Evolutionary conservation across 2,888 invertebrate species (phyloP).

Genomic region (Oscheius sp.): DNA sequence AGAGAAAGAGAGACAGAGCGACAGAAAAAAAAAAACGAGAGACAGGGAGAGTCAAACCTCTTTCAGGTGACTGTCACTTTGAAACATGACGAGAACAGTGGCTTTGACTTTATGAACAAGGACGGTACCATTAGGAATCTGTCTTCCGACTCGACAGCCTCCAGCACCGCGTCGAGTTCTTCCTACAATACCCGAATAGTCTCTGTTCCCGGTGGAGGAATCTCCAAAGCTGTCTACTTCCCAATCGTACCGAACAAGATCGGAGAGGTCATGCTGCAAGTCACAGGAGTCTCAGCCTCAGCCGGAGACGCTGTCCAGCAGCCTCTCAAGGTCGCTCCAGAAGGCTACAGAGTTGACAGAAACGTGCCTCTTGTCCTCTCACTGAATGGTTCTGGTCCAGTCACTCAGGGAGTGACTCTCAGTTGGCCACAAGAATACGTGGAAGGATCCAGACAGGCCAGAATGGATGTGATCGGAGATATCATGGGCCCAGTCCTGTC

Average conservation of each 20-base stretch:
- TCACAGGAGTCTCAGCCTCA: constrained; percentile 72
- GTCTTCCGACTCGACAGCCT: background rate
- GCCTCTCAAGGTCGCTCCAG: constrained; percentile 80
- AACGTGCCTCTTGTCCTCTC: constrained; percentile 84
- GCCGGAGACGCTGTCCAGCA: constrained; percentile 85
- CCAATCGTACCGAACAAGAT: constrained; percentile 84
- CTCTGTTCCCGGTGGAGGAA: constrained; percentile 70
- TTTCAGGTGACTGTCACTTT: constrained; percentile 82
- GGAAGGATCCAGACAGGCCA: constrained; percentile 81
- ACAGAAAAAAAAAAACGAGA: too few relatives aligned
- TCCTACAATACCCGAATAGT: constrained; percentile 65
- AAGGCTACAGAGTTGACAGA: constrained; percentile 83
- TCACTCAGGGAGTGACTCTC: constrained; percentile 80
- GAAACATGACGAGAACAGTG: constrained; percentile 81
- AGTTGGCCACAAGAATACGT: constrained; percentile 84
- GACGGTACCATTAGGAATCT: constrained; percentile 65
- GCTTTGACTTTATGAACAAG: constrained; percentile 72
- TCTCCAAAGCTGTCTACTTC: constrained; percentile 77
- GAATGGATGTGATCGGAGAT: constrained; percentile 83
- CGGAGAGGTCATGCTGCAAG: constrained; percentile 80
- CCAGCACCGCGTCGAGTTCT: constrained; percentile 27
- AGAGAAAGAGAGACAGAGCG: too few relatives aligned
- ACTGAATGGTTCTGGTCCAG: constrained; percentile 74
- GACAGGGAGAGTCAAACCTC: too few relatives aligned
- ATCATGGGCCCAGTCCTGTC: constrained; percentile 85